Evolutionary conservation across 2,113 vertebrate genomes (phyloP), one percentile per base, ranked within the genome.

Genomic region (Heterotis niloticus): DNA sequence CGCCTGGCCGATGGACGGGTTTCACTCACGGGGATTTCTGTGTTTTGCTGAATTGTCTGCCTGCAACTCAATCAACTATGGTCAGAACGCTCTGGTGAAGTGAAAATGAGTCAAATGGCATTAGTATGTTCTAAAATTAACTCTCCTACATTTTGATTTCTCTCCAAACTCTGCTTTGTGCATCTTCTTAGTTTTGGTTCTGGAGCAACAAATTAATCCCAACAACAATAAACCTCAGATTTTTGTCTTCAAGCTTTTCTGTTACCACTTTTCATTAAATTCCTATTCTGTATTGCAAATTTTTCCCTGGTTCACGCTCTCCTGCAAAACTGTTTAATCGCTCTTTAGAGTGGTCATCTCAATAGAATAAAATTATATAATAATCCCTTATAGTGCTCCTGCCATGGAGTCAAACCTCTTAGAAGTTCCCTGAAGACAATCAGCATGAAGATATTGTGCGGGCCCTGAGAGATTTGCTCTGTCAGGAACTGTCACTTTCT

Each of bases 401-500:
- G 69, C 78, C 79, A 60, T 75, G 57, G 76, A 81, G 82, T 68
- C 82, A 85, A 78, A 80, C 71, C 76, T 78, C 52, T 54, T 18
- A 69, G 79, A 62, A 79, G 73, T 74, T 17, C 10, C 71, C 70
- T 78, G 76, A 87, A 76, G 81, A 73, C 20, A 17, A 73, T 87
- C 73, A 78, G 72, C 79, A 65, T 65, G 71, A 80, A 77, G 78
- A 24, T 65, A 57, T 80, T 76, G 78, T 52, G 59, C 68, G 70
- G 69, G 74, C 82, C 57, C 73, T 18, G 29, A 9, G 71, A 79
- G 64, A 82, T 89, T 75, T 83, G 83, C 84, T 57, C 74, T 59
- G 79, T 88, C 87, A 87, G 86, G 84, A 84, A 78, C 83, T 51
- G 70, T 70, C 77, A 69, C 56, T 17, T 67, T 57, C 44, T 34